Conservation (phyloP, 1,140 invertebrate genomes). For the Druon quercuslanigerum region DNA sequence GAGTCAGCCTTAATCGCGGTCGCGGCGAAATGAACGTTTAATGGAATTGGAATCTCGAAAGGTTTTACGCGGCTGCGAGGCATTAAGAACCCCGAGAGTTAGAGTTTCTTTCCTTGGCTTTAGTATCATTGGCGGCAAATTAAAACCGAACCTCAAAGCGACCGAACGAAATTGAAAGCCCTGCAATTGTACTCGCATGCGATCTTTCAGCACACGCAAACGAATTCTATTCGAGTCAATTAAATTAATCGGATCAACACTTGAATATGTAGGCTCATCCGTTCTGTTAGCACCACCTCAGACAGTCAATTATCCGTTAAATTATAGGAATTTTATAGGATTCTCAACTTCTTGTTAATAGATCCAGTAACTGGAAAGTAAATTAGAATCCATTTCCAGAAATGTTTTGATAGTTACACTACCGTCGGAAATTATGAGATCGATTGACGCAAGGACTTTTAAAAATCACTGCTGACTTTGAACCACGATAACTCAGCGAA, state of each 20-base stretch:
- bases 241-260: conserved; percentile 41
- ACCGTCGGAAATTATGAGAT: too few species aligned
- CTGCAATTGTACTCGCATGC: conserved; percentile 32
- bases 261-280: too few species aligned
- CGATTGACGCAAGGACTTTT: too few species aligned
- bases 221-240: conserved; percentile 50
- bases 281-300: too few species aligned
- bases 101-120: conserved; percentile 48
- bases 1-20: conserved; percentile 43
- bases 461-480: too few species aligned
- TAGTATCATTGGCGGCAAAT: conserved; percentile 55
- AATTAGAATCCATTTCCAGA: too few species aligned
- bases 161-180: conserved; percentile 51
- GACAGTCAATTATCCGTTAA: too few species aligned
- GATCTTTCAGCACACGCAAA: conserved; percentile 45
- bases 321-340: too few species aligned
- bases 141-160: conserved; percentile 53
- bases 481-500: too few species aligned
- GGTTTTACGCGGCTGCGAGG: conserved; percentile 47
- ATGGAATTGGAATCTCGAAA: conserved; percentile 52
- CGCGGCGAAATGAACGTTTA: conserved; percentile 45
- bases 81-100: conserved; percentile 37
- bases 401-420: too few species aligned
- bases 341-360: too few species aligned
- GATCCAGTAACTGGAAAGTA: too few species aligned